phyloP scores from a whole-genome alignment of 1,140 invertebrate species.

The Dendrolimus punctatus region DNA sequence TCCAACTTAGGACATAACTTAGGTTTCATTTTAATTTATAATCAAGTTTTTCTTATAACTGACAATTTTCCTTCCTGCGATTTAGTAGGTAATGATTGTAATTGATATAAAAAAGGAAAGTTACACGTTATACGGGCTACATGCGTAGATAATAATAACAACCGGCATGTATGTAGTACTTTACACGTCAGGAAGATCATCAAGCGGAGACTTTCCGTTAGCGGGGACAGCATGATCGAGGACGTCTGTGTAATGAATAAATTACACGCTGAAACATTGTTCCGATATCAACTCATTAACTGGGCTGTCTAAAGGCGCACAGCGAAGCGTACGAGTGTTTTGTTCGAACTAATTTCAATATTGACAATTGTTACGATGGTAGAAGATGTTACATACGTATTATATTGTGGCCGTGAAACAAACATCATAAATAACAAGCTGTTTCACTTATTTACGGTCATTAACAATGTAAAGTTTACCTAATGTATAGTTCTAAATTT shows the following conservation, averaged over 20 bases:
- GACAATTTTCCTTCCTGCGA: too few relatives aligned
- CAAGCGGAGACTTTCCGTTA: conserved; percentile 61
- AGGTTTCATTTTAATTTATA: too few relatives aligned
- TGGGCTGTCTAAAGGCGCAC: conserved; percentile 31
- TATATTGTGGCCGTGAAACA: conserved; percentile 39
- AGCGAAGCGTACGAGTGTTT: conserved; percentile 31
- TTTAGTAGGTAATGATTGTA: too few relatives aligned
- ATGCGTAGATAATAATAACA: not conserved
- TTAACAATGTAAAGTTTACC: too few relatives aligned
- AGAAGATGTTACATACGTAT: conserved; percentile 8
- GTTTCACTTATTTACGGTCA: conserved; percentile 20
- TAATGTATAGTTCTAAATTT: not conserved
- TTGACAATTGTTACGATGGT: conserved; percentile 48
- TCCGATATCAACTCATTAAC: conserved; percentile 60
- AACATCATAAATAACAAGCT: conserved; percentile 24
- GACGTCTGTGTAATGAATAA: conserved; percentile 68
- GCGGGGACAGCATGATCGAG: conserved; percentile 47
- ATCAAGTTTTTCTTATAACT: too few relatives aligned
- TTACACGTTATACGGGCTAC: not conserved
- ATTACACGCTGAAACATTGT: conserved; percentile 71
- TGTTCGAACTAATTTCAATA: conserved; percentile 47
- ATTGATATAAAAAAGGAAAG: not conserved
- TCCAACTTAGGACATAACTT: too few relatives aligned
- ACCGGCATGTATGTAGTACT: conserved; percentile 1
- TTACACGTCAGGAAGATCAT: conserved; percentile 37